phyloP scores from a whole-genome alignment of 1,140 invertebrate genomes.

The Coptotermes formosanus region DNA sequence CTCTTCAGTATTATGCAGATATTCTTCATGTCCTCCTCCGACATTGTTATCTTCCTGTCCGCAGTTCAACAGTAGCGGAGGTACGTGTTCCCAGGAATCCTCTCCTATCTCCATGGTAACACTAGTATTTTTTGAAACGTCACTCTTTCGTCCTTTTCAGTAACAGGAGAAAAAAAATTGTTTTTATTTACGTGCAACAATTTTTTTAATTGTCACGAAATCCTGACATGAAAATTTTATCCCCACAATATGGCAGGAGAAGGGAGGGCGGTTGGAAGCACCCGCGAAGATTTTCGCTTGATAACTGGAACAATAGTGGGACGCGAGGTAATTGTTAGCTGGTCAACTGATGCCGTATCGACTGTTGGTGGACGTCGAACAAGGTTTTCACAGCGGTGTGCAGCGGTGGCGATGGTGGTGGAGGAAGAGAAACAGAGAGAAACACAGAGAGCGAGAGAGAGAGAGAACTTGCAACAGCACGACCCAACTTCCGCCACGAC shows the following conservation, averaged over 20 bases:
- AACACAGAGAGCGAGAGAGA: neutral
- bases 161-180: neutral
- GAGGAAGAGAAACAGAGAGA: constrained; percentile 6
- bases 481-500: neutral
- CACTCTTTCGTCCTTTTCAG: neutral
- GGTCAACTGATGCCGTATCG: neutral
- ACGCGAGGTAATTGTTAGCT: neutral
- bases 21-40: constrained; percentile 18
- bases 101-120: constrained; percentile 34
- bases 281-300: neutral
- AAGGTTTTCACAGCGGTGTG: constrained; percentile 12
- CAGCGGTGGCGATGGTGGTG: neutral
- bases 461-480: neutral
- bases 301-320: neutral
- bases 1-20: constrained; percentile 29
- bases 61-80: constrained; percentile 30
- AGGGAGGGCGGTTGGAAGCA: neutral
- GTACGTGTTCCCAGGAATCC: constrained; percentile 34
- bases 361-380: neutral
- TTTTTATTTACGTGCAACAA: too few species aligned
- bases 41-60: neutral
- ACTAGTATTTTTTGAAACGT: neutral
- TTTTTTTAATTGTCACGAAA: neutral
- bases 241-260: neutral
- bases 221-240: neutral